These are phyloP conservation scores for Armadillidium nasatum DNA, from an alignment of 1,140 invertebrate species.

Conservation along the genomic window DNA sequence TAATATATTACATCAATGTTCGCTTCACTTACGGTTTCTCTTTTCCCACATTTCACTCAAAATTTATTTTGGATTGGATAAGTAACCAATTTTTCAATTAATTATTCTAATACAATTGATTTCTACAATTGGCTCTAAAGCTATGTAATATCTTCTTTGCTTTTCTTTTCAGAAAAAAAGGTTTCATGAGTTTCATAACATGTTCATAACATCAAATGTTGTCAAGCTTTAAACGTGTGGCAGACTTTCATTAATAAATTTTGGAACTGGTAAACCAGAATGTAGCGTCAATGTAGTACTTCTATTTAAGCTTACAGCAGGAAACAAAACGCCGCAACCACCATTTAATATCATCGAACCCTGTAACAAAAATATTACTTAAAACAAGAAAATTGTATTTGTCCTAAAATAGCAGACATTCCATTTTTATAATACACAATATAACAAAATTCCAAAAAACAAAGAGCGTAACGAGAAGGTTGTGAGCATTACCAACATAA, in stretches of 20 bases:
- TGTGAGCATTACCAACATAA: neutral
- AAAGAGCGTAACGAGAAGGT: neutral
- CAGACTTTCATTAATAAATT: neutral
- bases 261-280: constrained; percentile 37
- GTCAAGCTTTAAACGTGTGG: neutral
- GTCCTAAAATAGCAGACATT: neutral
- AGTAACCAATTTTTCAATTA: too few relatives aligned
- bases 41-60: too few relatives aligned
- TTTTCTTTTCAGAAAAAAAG: too few relatives aligned
- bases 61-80: too few relatives aligned
- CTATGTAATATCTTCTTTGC: too few relatives aligned
- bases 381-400: neutral
- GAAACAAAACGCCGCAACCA: constrained; percentile 36
- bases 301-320: constrained; percentile 42
- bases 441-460: too few relatives aligned
- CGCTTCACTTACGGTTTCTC: too few relatives aligned
- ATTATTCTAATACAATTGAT: too few relatives aligned
- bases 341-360: constrained; percentile 38
- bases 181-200: too few relatives aligned
- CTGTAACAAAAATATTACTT: constrained; percentile 27
- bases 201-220: too few relatives aligned
- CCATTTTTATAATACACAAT: neutral
- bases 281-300: constrained; percentile 34
- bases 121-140: too few relatives aligned
- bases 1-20: too few relatives aligned